Base-by-base conservation (phyloP, 2,797 vertebrate species). In the Acrocephalus scirpaceus region DNA sequence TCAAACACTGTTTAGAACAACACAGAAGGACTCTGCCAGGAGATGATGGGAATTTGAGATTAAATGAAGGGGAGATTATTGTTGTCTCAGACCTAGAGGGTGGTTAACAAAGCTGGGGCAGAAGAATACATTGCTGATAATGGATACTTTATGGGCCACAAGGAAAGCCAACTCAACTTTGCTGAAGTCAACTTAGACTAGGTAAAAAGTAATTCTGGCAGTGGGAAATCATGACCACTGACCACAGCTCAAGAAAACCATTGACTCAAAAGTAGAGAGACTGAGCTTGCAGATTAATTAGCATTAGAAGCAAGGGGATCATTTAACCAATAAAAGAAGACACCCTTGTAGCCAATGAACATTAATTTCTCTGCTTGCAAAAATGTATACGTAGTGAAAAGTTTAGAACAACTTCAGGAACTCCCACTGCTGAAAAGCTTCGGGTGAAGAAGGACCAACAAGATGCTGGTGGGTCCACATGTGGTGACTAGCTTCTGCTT, bases 401-500 rank as follows among this genome's bases (percentile, higher is more conserved):
- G 26, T 27, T 44, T 20, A 23, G 22, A 30, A 36, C 2, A 12
- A 7, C 13, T 56, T 71, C 0, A 2, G 30, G 27, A 54, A 7
- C 10, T 2, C 2, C 4, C 30, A 30, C 8, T 18, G 36, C 11
- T 0, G 2, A 20, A 44, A 32, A 50, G 44, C 16, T 15, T 19
- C 29, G 17, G 11, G 9, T 30, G 20, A 57, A 30, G 51, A 42
- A 34, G 32, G 21, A 57, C 44, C 9, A 57, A 14, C 1, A 3
- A 23, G 4, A 56, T 22, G 8, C 34, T 34, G 18, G 6, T 34
- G 44, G 13, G 30, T 42, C 36, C 36, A 50, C 1, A 11, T 5
- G 30, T 34, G 38, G 16, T 65, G 34, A n/a, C 5, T 10, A 57
- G 8, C 36, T 50, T 64, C 66, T 57, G 32, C 27, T 58, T 57